A percentile compares a stretch with the other conserved stretches of the same genome.
Conservation (phyloP, 2,113 vertebrate species). For the Pantherophis guttatus region DNA sequence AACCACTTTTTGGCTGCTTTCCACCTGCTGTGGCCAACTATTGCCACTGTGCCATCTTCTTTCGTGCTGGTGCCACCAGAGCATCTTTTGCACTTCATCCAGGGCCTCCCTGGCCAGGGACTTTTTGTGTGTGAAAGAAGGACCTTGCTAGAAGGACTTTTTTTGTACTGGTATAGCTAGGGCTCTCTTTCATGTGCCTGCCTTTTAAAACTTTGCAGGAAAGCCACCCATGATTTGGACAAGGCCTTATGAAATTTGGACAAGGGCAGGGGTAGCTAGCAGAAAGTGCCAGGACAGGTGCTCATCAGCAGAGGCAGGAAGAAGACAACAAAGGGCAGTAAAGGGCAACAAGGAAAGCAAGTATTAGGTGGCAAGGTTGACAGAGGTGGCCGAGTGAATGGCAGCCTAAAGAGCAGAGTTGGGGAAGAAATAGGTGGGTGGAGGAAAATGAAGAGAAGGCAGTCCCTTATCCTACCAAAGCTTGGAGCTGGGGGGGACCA, state of each 20-base stretch:
- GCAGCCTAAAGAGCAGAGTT: background rate
- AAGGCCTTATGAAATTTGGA: background rate
- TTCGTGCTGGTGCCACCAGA: background rate
- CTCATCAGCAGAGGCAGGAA: background rate
- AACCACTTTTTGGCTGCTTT: background rate
- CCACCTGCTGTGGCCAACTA: background rate
- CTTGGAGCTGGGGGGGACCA: background rate
- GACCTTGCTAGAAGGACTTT: background rate
- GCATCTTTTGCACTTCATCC: background rate
- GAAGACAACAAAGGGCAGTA: background rate
- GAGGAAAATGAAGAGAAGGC: background rate
- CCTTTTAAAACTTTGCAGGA: background rate
- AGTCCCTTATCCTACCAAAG: background rate
- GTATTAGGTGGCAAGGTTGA: background rate
- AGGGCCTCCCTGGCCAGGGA: background rate
- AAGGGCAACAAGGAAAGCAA: background rate
- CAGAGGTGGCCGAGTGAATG: background rate
- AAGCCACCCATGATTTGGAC: background rate
- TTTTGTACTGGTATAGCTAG: background rate
- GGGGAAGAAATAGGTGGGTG: background rate
- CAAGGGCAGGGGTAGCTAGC: background rate
- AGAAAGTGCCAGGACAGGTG: background rate
- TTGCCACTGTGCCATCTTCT: background rate
- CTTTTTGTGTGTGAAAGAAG: background rate
- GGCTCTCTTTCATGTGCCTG: background rate